Conservation (phyloP, 2,797 vertebrate species). For the Clamator glandarius region DNA sequence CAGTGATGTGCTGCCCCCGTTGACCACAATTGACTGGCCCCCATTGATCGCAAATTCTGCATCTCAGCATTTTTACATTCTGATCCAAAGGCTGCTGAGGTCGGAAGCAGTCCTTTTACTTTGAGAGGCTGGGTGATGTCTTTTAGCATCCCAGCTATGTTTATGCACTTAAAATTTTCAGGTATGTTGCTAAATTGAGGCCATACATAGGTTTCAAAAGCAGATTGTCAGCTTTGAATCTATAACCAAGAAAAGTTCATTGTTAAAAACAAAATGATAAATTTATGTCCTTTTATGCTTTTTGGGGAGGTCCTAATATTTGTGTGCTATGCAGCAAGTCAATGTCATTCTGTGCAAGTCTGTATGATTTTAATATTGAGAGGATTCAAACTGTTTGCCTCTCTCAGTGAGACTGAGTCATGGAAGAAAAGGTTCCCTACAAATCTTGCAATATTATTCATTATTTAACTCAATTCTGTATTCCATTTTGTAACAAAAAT, state of each 20-base stretch:
- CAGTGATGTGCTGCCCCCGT: rapidly evolving
- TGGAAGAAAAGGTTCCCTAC: not conserved
- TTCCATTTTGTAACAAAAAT: not conserved
- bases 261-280: not conserved
- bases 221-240: not conserved
- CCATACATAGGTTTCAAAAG: not conserved
- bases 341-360: not conserved
- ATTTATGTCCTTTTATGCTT: not conserved
- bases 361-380: not conserved
- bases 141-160: not conserved
- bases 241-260: not conserved
- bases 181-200: not conserved
- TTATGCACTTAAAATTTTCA: not conserved
- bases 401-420: not conserved
- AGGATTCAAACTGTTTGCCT: not conserved
- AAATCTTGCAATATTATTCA: not conserved
- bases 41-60: not conserved
- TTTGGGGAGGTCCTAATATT: not conserved
- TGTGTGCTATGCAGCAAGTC: not conserved
- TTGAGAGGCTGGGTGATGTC: not conserved
- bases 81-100: not conserved
- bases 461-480: not conserved
- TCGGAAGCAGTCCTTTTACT: not conserved
- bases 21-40: too few relatives aligned
- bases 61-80: not conserved